Evolutionary conservation across 2,113 vertebrate genomes (phyloP), one percentile per base, ranked within the genome.

Genomic region (Dasyurus viverrinus): DNA sequence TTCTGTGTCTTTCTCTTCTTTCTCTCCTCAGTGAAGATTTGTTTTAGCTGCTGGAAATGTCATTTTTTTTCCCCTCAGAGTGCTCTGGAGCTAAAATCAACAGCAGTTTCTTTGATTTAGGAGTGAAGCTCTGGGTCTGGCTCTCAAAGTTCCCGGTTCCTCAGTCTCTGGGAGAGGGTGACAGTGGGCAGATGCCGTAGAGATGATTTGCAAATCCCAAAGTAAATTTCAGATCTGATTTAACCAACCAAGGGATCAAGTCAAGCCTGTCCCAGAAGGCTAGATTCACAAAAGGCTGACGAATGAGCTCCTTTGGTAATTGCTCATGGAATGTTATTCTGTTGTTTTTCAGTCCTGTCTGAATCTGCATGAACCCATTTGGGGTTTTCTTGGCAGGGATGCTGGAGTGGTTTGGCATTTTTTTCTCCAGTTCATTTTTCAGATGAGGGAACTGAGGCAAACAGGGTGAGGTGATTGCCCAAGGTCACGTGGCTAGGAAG

Each of bases 21-120:
- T 94, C 95, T 90, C 42, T 90, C 90, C 57, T 42, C 50, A 50
- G 94, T 90, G 93, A 97, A 98, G 94, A 97, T 98, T 93, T 98
- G 89, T 97, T 98, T 98, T 97, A 97, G 97, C 95, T 96, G 94
- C 98, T 98, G 98, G 97, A 98, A 96, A 97, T 95, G 96, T 95
- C 96, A 98, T 91, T 96, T 98, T 98, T 98, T 97, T 94, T 97
- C 93, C 97, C 93, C 92, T 94, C 92, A 48, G 89, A 50, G 95
- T 89, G n/a, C 93, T 93, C 95, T 97, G 1, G 1, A 24, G 95
- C 94, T 91, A 95, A 97, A 97, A 57, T 50, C 97, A 97, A 93
- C 12, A 94, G 92, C 95, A 93, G 76, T 96, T 97, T 94, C 96
- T 95, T 96, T 92, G 94, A 90, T 97, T 97, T 95, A 52, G 24